Base-by-base conservation (phyloP, 2,113 vertebrate species). In the Caracal caracal region DNA sequence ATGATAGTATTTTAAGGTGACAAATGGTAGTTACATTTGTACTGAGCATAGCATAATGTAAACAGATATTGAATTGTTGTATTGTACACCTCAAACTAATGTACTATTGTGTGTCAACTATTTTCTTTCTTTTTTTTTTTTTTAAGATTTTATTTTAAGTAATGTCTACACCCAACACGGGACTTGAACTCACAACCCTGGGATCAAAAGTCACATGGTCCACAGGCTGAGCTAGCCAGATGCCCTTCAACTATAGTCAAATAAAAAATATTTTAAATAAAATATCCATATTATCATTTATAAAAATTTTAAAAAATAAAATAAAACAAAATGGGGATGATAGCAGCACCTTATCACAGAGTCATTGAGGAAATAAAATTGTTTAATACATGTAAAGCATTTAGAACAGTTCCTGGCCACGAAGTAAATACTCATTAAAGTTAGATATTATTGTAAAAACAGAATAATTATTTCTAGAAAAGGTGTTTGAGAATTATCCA, bases 401-500 rank as follows among this genome's bases (percentile, higher is more conserved):
- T 89, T 93, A 79, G 51, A 93, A 89, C 35, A 79, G 63, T 73
- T 93, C 56, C 53, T 79, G 37, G 37, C 24, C 24, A 79, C 24
- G 56, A 96, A 59, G 12, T 59, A 87, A 71, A 24, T 56, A 82
- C 20, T 75, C 56, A 56, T 43, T 86, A 70, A 33, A 76, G 15
- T 37, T 91, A 95, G n/a, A 28, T 78, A 84, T 51, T 83, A 56
- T 11, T 66, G 66, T 59, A 79, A 88, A 33, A 90, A 82, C 5
- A 95, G 68, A 95, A 75, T 83, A 65, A 59, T 56, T 30, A 12
- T 75, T 97, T 88, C 88, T 91, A 85, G 61, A 56, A 80, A 95
- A 51, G 61, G n/a, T 40, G 68, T 5, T 10, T 28, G n/a, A 82
- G 37, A 91, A 92, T 63, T 35, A 6, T 17, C 11, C 22, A 35